phyloP scores from a whole-genome alignment of 2,113 vertebrate species.

The Oplegnathus fasciatus region DNA sequence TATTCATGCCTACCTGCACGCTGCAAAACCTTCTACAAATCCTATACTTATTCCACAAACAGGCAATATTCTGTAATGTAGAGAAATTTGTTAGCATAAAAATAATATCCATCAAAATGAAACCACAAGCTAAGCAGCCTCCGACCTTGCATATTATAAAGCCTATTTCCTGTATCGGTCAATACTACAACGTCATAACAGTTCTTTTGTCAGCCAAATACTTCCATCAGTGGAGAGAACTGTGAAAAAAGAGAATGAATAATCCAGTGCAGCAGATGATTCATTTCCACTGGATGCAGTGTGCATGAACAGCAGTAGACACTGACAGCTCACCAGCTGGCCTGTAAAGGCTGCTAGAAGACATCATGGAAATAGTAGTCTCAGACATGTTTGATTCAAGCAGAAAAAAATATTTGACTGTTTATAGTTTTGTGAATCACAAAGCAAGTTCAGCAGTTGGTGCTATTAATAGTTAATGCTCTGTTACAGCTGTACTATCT shows the following conservation, averaged over 20 bases:
- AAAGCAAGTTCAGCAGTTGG: not conserved
- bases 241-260: not conserved
- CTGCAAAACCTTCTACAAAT: not conserved
- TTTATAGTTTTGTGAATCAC: too few relatives aligned
- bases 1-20: too few relatives aligned
- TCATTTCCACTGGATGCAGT: not conserved
- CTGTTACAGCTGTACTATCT: too few relatives aligned
- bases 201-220: not conserved
- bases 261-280: not conserved
- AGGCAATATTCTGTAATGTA: not conserved
- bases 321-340: not conserved
- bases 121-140: not conserved
- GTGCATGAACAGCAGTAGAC: not conserved
- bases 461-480: not conserved
- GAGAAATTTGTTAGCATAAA: not conserved
- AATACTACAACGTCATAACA: not conserved
- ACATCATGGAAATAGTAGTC: not conserved
- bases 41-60: not conserved
- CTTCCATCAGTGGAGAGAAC: not conserved
- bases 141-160: not conserved
- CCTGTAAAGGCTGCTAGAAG: not conserved
- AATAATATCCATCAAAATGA: too few relatives aligned
- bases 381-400: not conserved
- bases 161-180: not conserved
- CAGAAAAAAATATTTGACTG: not conserved